Evolutionary conservation across 2,888 invertebrate species (phyloP).

Genomic region (Cyclophora albipunctata): DNA sequence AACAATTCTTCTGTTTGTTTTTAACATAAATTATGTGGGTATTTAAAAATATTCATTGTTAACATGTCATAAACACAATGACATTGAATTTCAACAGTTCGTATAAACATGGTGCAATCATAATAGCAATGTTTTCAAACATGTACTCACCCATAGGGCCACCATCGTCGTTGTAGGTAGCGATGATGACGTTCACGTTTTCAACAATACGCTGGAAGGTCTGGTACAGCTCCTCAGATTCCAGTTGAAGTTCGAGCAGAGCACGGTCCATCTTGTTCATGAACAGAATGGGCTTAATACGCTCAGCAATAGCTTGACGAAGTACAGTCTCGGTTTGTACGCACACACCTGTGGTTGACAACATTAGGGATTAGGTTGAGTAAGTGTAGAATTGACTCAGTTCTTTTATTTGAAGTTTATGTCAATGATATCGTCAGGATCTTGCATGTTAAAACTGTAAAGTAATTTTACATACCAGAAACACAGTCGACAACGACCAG

Average conservation of each 20-base stretch:
- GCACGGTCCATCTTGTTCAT: constrained; percentile 99
- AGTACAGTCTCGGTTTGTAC: constrained; percentile 99
- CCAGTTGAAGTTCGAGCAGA: constrained; percentile 96
- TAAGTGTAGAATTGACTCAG: neutral
- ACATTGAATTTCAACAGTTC: no score
- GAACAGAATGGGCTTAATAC: constrained; percentile 99
- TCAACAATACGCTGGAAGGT: constrained; percentile 99
- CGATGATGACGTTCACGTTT: constrained; percentile 99
- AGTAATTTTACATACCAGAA: constrained; percentile 81
- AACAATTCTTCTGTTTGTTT: no score
- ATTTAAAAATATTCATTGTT: no score
- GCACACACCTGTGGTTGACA: constrained; percentile 87
- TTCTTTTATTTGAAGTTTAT: no score
- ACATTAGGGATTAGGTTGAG: neutral
- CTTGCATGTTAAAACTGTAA: no score
- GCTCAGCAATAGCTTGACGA: constrained; percentile 99
- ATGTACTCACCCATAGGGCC: constrained; percentile 91
- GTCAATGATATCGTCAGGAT: no score
- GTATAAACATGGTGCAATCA: no score
- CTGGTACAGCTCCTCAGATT: constrained; percentile 97
- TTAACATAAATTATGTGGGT: no score
- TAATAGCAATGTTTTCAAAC: no score
- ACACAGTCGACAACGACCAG: constrained; percentile 99
- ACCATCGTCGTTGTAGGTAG: constrained; percentile 97
- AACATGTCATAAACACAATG: no score